These are phyloP conservation scores for Paramacrobiotus metropolitanus DNA, from an alignment of 1,140 invertebrate genomes.

Conservation along the genomic window DNA sequence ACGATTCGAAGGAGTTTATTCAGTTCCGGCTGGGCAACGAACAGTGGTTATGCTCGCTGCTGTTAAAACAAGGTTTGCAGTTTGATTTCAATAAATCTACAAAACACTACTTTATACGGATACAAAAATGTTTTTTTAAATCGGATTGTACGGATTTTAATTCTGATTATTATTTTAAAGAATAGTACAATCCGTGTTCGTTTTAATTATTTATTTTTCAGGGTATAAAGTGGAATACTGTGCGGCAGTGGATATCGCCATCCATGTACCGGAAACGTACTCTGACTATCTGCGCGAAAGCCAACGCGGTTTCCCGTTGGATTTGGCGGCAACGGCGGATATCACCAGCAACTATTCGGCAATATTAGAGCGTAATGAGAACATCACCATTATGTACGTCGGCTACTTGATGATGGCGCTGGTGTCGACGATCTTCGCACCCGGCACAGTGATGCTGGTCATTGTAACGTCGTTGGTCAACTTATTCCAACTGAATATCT, in stretches of 20 bases:
- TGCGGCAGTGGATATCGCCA: not conserved
- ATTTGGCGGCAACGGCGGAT: not conserved
- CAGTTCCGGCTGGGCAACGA: conserved; percentile 4
- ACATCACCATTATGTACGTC: not conserved
- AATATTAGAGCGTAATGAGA: not conserved
- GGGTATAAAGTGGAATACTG: conserved; percentile 4
- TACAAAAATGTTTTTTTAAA: too few relatives aligned
- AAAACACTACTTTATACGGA: too few relatives aligned
- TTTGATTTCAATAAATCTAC: too few relatives aligned
- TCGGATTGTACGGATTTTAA: too few relatives aligned
- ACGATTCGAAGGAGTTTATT: not conserved
- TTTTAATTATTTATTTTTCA: not conserved
- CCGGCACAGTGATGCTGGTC: not conserved
- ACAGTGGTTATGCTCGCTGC: not conserved
- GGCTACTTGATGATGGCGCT: conserved; percentile 2
- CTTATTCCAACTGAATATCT: not conserved
- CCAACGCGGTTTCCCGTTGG: not conserved
- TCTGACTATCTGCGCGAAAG: not conserved
- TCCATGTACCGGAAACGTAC: not conserved
- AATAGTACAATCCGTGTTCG: too few relatives aligned
- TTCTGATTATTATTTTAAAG: too few relatives aligned
- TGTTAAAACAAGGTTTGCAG: not conserved
- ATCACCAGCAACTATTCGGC: not conserved
- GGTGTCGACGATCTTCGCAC: not conserved
- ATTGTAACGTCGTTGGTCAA: not conserved